Evolutionary conservation across 2,113 vertebrate species (phyloP).

Genomic region (Electrona antarctica): DNA sequence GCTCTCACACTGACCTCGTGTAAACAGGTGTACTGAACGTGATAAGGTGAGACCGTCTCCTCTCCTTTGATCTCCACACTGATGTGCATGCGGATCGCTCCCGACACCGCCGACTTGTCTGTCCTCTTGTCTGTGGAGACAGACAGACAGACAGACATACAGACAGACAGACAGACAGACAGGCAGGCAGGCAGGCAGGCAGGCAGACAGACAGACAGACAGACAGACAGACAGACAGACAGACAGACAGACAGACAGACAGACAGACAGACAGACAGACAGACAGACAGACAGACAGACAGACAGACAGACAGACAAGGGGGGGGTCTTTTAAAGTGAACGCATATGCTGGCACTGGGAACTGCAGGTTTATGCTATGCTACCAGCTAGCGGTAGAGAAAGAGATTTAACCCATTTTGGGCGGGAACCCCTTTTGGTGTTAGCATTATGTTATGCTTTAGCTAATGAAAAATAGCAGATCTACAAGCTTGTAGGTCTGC

Average conservation of each 20-base stretch:
- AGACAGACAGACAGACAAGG: constrained; percentile 10
- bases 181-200: background rate
- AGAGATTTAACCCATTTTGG: too few species aligned
- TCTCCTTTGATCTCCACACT: constrained; percentile 99
- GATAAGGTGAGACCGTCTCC: constrained; percentile 96
- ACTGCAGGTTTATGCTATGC: too few species aligned
- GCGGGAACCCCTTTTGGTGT: too few species aligned
- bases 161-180: constrained; percentile 13
- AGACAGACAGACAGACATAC: constrained; percentile 1
- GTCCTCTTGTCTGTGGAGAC: constrained; percentile 89
- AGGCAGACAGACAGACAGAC: background rate
- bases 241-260: constrained; percentile 7
- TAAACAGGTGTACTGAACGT: constrained; percentile 97
- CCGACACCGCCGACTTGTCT: constrained; percentile 95
- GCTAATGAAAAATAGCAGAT: too few species aligned
- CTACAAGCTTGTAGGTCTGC: background rate
- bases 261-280: constrained; percentile 11
- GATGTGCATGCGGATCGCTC: constrained; percentile 96
- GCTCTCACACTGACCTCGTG: constrained; percentile 85
- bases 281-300: constrained; percentile 12
- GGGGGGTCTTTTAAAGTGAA: background rate
- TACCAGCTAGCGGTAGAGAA: too few species aligned
- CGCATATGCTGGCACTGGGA: too few species aligned
- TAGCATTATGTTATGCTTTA: too few species aligned
- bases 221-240: background rate